Base-by-base conservation (phyloP, 2,888 invertebrate genomes). In the Cosmia trapezina region DNA sequence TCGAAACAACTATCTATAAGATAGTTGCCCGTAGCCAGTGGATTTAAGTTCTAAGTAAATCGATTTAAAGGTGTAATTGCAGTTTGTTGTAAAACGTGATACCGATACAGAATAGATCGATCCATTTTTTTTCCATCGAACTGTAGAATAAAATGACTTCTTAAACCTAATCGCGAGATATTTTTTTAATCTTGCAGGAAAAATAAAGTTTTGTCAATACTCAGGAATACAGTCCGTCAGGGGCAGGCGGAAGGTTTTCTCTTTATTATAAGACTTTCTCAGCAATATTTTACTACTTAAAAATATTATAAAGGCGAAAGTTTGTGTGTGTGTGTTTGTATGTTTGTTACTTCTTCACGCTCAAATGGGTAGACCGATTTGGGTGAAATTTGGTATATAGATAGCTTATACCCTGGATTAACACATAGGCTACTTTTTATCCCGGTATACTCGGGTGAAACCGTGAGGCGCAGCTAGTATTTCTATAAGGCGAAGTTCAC, bases 11-110 rank as follows among this genome's bases (percentile, higher is more conserved):
- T 65, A 62, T 56, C 51, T 62, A n/a, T 56, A 6, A 53, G 63
- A n/a, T n/a, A n/a, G n/a, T n/a, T n/a, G n/a, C n/a, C n/a, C n/a
- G n/a, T n/a, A n/a, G 43, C 73, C 57, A 82, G 73, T 66, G 57
- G 78, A 82, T 78, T 70, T 70, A 64, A 78, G 73, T 80, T 82
- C 14, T 61, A 49, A 64, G 60, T 12, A 17, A 53, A 67, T 63
- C 37, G 69, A 73, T 78, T 80, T 82, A 69, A 57, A 78, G 63
- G 12, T 56, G 56, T 82, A 69, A 78, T 73, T 82, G 56, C 73
- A 57, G 56, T 57, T 64, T 33, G 22, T 54, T 33, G 41, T 28
- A 33, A 33, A 63, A 12, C 62, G 45, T 76, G 43, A 49, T 14
- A 22, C 43, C 0, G 7, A 2, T 60, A 54, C 12, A 7, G 33